Evolutionary conservation across 2,797 vertebrate genomes (phyloP), one percentile per base, ranked within the genome.

Genomic region (Chaunax sp.): DNA sequence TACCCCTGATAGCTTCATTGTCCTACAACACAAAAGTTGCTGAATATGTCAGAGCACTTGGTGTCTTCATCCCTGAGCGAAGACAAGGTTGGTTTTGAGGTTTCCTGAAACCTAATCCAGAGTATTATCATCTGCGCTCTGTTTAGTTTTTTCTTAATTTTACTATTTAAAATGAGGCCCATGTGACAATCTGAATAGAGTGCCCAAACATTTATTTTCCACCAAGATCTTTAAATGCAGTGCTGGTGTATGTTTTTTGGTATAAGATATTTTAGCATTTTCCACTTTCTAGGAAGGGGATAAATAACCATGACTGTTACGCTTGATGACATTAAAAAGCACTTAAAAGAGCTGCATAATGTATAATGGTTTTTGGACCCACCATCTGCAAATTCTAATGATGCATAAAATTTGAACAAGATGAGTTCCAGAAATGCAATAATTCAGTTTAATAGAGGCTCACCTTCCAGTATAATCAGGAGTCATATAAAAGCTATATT

Each of bases 401-500:
- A 43, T 61, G 47, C 19, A 65, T 50, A 22, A 40, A 69, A 59
- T 66, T 49, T 14, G 5, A 40, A 15, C 14, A 64, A 15, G 23
- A 69, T 49, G 35, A 63, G 45, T 23, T 49, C 28, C 43, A 53
- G 47, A 59, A 19, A 68, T 50, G 41, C 30, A 61, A 18, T 26
- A 44, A 75, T 72, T 72, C 28, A 35, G n/a, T 56, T 63, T 60
- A 71, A 72, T 11, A 67, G 47, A 75, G 37, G 49, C 64, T 51
- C 51, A 50, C 16, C 38, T 78, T 80, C 76, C 60, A 78, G 57
- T 69, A 64, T 44, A 59, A 74, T 79, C 53, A 75, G n/a, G 33
- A 58, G 22, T 54, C 37, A 64, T 67, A 66, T 33, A 72, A 74
- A 79, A 55, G 33, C 12, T 28, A 14, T 37, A 54, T 70, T 40